Evolutionary conservation across 2,797 vertebrate genomes (phyloP), one percentile per base, ranked within the genome.

Genomic region (Trichosurus vulpecula): DNA sequence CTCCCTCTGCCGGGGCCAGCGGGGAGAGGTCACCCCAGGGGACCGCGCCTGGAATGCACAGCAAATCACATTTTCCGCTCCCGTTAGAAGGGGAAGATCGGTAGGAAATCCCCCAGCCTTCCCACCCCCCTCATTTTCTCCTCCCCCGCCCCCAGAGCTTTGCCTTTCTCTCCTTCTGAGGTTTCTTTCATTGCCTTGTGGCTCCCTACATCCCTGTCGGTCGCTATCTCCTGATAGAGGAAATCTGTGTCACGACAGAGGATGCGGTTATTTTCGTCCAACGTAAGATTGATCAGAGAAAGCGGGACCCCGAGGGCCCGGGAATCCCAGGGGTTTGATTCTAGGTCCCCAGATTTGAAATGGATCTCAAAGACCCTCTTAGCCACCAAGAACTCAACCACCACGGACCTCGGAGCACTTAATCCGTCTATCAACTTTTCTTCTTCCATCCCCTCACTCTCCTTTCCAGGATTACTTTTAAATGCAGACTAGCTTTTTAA

Each of bases 61-160:
- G 98, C 98, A 98, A 98, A 98, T 97, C 98, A 97, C 98, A 98
- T 98, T 98, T 98, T 98, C 98, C 98, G 98, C 98, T 98, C 98
- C 98, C 96, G 97, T 98, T 98, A 98, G 98, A 98, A 97, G 96
- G 97, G 96, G 97, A 97, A 96, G 97, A 91, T 74, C 94, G 89
- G 95, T 96, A 98, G 97, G 97, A 97, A 97, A 96, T 96, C 96
- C 97, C 98, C 96, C 97, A 95, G 91, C 89, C 52, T 93, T 92
- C 51, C 29, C 93, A 93, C 91, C 94, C 94, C 52, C 94, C 92
- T 0, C 56, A 94, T 61, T 96, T 87, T 55, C 97, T 55, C 94
- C 47, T 53, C 52, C 94, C 92, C 92, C 0, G 91, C 90, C 94
- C 74, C 94, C 90, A 0, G 94, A 91, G 94, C 97, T 96, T 81